Evolutionary conservation across 2,797 vertebrate species (phyloP), one percentile per base, ranked within the genome.

Genomic region (Sebastes umbrosus): DNA sequence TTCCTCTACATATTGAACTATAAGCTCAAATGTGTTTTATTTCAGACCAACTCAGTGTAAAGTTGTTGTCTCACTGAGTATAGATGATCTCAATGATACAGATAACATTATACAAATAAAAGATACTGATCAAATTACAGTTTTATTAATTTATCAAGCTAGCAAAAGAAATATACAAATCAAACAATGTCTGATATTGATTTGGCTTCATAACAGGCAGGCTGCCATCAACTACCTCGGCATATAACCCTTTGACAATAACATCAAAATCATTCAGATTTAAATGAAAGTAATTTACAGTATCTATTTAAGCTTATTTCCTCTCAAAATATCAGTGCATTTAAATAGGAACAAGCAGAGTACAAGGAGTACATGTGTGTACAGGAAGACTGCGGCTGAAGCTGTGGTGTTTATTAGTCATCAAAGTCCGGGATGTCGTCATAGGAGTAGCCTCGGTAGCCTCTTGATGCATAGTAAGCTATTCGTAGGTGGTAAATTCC

Each of bases 341-440:
- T 69, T 24, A 69, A 67, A 66, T 57, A 3, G 69, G 32, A 34
- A 16, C 3, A 80, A 69, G 39, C 50, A 36, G 18, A 29, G 55
- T 55, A 58, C 13, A 31, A 59, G 20, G 36, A 79, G 24, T 79
- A 54, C 12, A 66, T 32, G 24, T 3, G 16, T 77, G 43, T 29
- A 52, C 29, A 85, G 66, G 13, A 25, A 59, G 66, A 76, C 58
- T 63, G 16, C 8, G 18, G 52, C 25, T 60, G 66, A 54, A 70
- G 69, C 79, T 67, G 34, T 22, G n/a, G 25, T 57, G 60, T 20
- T 11, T 27, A 6, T 96, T 95, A 99, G 84, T 99, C 98, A 78
- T 99, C 98, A 52, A 99, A 99, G 88, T 99, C 98, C 1, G 98
- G 98, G 85, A 99, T 99, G 86, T 99, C 98, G 2, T 99, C 98